Percentiles rank a stretch among this genome's conserved stretches.
Evolutionary conservation across 1,140 invertebrate species (phyloP).

Genomic region (Anastatus disparis): DNA sequence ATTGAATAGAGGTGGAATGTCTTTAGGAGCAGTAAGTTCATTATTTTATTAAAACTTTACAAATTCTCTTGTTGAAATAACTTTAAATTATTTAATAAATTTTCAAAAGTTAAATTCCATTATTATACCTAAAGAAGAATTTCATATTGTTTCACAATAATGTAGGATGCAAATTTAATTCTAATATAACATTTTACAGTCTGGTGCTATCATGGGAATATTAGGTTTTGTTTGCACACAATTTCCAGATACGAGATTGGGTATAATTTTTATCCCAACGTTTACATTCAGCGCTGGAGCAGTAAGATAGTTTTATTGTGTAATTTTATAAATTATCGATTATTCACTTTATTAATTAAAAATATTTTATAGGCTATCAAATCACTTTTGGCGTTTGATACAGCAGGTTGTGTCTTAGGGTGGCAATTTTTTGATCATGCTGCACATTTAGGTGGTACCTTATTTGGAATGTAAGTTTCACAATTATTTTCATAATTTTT

Average conservation of each 20-base stretch:
- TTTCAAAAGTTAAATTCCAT: not conserved
- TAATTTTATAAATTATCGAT: conserved; percentile 4
- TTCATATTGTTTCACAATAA: not conserved
- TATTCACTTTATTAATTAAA: conserved; percentile 11
- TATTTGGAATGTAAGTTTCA: conserved; percentile 87
- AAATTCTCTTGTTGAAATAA: not conserved
- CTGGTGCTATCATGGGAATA: conserved; percentile 92
- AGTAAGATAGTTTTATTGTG: conserved; percentile 62
- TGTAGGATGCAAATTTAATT: not conserved
- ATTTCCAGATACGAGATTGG: conserved; percentile 86
- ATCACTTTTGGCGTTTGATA: conserved; percentile 84
- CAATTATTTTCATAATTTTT: conserved; percentile 11
- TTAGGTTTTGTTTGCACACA: conserved; percentile 87
- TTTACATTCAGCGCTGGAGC: conserved; percentile 85
- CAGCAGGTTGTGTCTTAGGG: conserved; percentile 82
- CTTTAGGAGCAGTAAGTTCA: conserved; percentile 88
- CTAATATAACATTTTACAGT: conserved; percentile 70
- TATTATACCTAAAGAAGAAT: not conserved
- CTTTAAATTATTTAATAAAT: conserved; percentile 42
- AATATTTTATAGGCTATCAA: conserved; percentile 80
- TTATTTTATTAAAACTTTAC: conserved; percentile 23
- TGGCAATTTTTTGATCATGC: conserved; percentile 97
- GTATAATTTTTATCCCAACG: conserved; percentile 90
- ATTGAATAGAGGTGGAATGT: conserved; percentile 74
- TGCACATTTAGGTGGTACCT: conserved; percentile 94